phyloP scores from a whole-genome alignment of 2,888 invertebrate genomes.

The Chalcosyrphus nemorum region DNA sequence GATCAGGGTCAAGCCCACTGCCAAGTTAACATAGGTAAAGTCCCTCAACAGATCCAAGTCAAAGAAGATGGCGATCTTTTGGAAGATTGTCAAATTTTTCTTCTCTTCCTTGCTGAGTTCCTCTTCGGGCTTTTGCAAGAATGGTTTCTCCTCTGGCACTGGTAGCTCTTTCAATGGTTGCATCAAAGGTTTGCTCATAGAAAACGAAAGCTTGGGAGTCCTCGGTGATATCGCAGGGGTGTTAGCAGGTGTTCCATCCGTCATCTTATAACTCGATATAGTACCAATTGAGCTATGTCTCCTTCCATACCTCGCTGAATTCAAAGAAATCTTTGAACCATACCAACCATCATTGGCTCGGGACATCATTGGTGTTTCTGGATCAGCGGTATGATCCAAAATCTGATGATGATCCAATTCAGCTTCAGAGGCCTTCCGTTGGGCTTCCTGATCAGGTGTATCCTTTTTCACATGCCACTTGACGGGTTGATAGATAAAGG shows the following conservation, averaged over 20 bases:
- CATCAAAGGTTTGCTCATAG: constrained; percentile 16
- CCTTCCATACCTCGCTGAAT: constrained; percentile 60
- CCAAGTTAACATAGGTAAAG: constrained; percentile 87
- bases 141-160: constrained; percentile 18
- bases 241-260: constrained; percentile 75
- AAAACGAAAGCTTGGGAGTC: constrained; percentile 49
- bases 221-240: constrained; percentile 46
- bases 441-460: constrained; percentile 77
- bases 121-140: constrained; percentile 40
- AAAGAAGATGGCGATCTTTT: constrained; percentile 86
- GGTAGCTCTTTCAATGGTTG: constrained; percentile 38
- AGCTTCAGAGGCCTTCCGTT: constrained; percentile 1
- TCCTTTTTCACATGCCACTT: constrained; percentile 86
- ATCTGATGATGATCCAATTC: constrained; percentile 84
- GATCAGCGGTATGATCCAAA: constrained; percentile 85
- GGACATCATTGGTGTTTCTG: constrained; percentile 86
- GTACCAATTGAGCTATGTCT: constrained; percentile 33
- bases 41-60: constrained; percentile 88
- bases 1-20: constrained; percentile 87
- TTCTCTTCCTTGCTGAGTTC: constrained; percentile 76
- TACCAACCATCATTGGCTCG: constrained; percentile 81
- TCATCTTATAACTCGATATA: constrained; percentile 76
- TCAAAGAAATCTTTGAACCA: constrained; percentile 78
- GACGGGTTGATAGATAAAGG: constrained; percentile 88
- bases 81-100: constrained; percentile 83